Percentiles rank a stretch among this genome's conserved stretches.
phyloP scores from a whole-genome alignment of 2,888 invertebrate genomes.

The Lamellibrachia columna region DNA sequence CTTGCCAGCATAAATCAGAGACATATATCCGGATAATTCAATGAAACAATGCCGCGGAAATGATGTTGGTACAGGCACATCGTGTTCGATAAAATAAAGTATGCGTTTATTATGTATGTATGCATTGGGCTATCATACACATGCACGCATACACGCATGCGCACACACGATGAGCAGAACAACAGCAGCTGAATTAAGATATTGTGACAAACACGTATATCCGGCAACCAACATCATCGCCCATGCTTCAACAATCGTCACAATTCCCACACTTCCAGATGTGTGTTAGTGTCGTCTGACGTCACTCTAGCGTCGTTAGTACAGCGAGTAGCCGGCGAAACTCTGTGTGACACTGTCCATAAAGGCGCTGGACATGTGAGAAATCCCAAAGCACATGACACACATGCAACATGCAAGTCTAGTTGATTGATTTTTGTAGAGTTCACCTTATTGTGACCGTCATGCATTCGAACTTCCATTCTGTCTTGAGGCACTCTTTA shows the following conservation, averaged over 20 bases:
- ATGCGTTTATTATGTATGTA: not conserved
- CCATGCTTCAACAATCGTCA: not conserved
- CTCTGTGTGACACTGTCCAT: not conserved
- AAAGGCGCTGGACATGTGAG: not conserved
- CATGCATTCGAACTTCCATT: not conserved
- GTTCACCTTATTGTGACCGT: not conserved
- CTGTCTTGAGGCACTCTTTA: not conserved
- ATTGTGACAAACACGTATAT: constrained; percentile 11
- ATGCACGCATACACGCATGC: not conserved
- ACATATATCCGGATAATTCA: not conserved
- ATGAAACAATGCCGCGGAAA: not conserved
- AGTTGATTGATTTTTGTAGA: not conserved
- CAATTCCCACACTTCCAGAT: not conserved
- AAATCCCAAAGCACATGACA: not conserved
- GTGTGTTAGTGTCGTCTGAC: constrained; percentile 3
- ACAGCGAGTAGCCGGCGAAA: not conserved
- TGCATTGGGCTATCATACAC: not conserved
- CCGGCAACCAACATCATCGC: not conserved
- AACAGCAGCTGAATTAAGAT: not conserved
- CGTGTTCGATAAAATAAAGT: not conserved
- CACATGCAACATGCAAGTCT: not conserved
- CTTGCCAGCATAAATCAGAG: not conserved
- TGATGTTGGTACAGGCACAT: not conserved
- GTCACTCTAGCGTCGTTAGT: not conserved
- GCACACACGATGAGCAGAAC: not conserved